Conservation (phyloP, 2,113 vertebrate genomes). For the Lepidothrix coronata region DNA sequence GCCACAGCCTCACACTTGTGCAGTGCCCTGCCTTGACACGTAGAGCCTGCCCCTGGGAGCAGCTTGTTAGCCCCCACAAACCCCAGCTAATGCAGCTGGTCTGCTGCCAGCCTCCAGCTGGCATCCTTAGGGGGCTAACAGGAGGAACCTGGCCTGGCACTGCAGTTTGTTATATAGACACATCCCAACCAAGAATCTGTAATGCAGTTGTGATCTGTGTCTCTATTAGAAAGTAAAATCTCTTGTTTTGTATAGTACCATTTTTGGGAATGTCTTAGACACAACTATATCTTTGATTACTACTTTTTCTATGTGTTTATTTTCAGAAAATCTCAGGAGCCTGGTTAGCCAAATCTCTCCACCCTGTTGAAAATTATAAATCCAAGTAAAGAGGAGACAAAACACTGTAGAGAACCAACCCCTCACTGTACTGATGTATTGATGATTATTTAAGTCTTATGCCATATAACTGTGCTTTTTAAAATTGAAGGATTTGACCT, state of each 20-base stretch:
- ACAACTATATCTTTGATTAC: neutral
- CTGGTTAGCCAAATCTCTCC: neutral
- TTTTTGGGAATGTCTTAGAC: neutral
- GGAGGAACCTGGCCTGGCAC: neutral
- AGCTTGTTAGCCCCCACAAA: rapidly evolving
- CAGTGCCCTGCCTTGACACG: neutral
- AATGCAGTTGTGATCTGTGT: neutral
- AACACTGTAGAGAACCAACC: neutral
- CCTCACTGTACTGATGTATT: neutral
- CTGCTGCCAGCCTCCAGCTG: neutral
- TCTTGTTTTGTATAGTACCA: neutral
- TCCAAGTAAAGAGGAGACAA: neutral
- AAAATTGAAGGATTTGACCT: neutral
- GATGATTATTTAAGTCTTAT: neutral
- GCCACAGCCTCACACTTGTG: rapidly evolving
- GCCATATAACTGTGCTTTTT: neutral
- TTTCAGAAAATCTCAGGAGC: neutral
- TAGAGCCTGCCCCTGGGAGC: neutral
- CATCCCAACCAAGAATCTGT: neutral
- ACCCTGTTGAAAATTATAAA: neutral
- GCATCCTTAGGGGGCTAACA: neutral
- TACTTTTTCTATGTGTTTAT: neutral
- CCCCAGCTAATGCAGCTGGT: neutral
- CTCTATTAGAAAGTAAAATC: neutral
- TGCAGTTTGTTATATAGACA: neutral